A percentile compares a stretch with the other conserved stretches of the same genome.
Conservation (phyloP, 2,888 invertebrate species). For the Salpingus planirostris region DNA sequence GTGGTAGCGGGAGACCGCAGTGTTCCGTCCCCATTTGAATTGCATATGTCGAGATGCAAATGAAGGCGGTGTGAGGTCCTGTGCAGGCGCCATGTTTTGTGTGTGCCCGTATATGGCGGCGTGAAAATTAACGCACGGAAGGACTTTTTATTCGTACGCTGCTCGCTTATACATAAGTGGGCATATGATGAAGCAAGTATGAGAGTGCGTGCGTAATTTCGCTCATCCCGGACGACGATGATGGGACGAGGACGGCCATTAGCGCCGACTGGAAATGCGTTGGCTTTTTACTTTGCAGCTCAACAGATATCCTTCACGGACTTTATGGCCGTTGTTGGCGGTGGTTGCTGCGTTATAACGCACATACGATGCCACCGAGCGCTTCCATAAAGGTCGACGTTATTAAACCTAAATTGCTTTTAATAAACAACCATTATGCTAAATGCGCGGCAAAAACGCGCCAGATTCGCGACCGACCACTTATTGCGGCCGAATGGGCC, state of each 20-base stretch:
- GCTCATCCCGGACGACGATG: too few species aligned
- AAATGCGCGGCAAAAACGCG: neutral
- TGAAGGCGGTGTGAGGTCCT: slow-evolving; percentile 33
- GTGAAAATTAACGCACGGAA: slow-evolving; percentile 37
- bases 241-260: slow-evolving; percentile 9
- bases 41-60: slow-evolving; percentile 22
- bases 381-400: neutral
- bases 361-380: too few species aligned
- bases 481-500: too few species aligned
- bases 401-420: slow-evolving; percentile 3
- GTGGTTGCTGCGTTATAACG: too few species aligned
- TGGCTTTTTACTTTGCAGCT: slow-evolving; percentile 13
- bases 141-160: too few species aligned
- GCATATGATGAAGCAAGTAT: too few species aligned
- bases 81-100: slow-evolving; percentile 35
- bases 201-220: slow-evolving; percentile 14
- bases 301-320: slow-evolving; percentile 10
- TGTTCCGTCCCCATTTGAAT: too few species aligned
- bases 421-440: slow-evolving; percentile 5
- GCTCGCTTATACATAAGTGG: too few species aligned
- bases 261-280: slow-evolving; percentile 10
- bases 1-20: slow-evolving; percentile 18
- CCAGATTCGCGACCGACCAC: too few species aligned
- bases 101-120: slow-evolving; percentile 36
- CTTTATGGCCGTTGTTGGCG: neutral